Evolutionary conservation across 2,888 invertebrate species (phyloP), one percentile per base, ranked within the genome.

Genomic region (Eupsilia transversa): DNA sequence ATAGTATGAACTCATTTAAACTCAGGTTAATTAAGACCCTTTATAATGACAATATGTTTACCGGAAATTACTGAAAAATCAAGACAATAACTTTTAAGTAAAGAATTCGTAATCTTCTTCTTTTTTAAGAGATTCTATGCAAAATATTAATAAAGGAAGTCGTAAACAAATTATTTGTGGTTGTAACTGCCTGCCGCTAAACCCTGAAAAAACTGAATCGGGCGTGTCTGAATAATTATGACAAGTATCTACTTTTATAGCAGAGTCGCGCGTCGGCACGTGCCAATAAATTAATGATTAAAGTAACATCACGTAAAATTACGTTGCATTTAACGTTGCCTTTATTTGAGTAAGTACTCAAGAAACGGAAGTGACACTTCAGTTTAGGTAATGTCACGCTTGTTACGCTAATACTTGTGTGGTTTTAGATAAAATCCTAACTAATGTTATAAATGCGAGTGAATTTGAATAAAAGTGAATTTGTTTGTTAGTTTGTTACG

Each of bases 41-140:
- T 30, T 6, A 0, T 14, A 59, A 41, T 27, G 30, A 23, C 5
- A 38, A n/a, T 38, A 27, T 38, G n/a, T 52, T n/a, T n/a, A 60
- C 20, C 33, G 1, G 35, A 41, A 57, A 38, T 17, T 38, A 46
- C 35, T 7, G 27, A 49, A 59, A 49, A 52, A 12, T 9, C 1
- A 17, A 46, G 12, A 1, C 17, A 64, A 33, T 38, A 17, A 46
- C n/a, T 7, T 23, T 71, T 3, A 33, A 41, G 0, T 23, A 1
- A 14, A 20, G 5, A 74, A 38, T 27, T 38, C 33, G 30, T 46
- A 33, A 75, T 38, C 74, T 76, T 60, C 43, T 67, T 41, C 14
- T 56, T 12, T 35, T 27, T 43, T 7, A n/a, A n/a, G n/a, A n/a
- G n/a, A n/a, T n/a, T n/a, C n/a, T n/a, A n/a, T n/a, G n/a, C n/a